A percentile compares a stretch with the other conserved stretches of the same genome.
Evolutionary conservation across 35 echinoderm and acorn worm species (phyloP).

Genomic region (Stichopus chloronotus): DNA sequence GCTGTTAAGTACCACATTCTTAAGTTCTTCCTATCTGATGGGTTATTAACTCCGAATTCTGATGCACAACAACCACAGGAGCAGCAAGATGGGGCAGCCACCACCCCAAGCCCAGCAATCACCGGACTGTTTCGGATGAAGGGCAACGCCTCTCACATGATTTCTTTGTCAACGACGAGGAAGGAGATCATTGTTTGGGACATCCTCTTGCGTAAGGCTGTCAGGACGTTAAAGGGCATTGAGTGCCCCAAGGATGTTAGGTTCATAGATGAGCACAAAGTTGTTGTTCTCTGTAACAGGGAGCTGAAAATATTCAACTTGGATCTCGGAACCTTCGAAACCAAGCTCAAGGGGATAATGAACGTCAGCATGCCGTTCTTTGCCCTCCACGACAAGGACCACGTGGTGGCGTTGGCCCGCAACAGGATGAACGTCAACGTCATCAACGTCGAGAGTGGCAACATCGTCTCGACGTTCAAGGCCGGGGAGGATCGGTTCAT

Average conservation of each 20-base stretch:
- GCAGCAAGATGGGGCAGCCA: background rate
- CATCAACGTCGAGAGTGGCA: slow-evolving; percentile 83
- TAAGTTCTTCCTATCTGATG: slow-evolving; percentile 81
- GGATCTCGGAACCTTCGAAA: slow-evolving; percentile 82
- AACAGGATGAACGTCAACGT: slow-evolving; percentile 99
- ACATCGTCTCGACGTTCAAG: slow-evolving; percentile 88
- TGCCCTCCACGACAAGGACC: slow-evolving; percentile 80
- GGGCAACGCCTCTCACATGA: slow-evolving; percentile 69
- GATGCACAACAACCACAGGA: background rate
- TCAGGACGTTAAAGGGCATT: slow-evolving; percentile 79
- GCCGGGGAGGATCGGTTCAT: slow-evolving; percentile 94
- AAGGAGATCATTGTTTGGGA: slow-evolving; percentile 75
- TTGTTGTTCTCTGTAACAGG: slow-evolving; percentile 88
- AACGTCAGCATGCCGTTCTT: slow-evolving; percentile 93
- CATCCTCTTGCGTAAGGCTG: slow-evolving; percentile 67
- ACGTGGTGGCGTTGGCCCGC: slow-evolving; percentile 90
- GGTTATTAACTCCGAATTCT: slow-evolving; percentile 59
- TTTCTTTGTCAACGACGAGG: slow-evolving; percentile 76
- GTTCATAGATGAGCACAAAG: slow-evolving; percentile 83
- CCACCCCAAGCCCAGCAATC: slow-evolving; percentile 22
- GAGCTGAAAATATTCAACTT: slow-evolving; percentile 94
- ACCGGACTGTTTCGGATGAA: slow-evolving; percentile 73
- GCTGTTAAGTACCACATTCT: slow-evolving; percentile 67
- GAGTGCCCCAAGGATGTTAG: slow-evolving; percentile 77
- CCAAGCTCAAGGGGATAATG: slow-evolving; percentile 93